phyloP scores from a whole-genome alignment of 2,888 invertebrate species.

The Plebejus anna region DNA sequence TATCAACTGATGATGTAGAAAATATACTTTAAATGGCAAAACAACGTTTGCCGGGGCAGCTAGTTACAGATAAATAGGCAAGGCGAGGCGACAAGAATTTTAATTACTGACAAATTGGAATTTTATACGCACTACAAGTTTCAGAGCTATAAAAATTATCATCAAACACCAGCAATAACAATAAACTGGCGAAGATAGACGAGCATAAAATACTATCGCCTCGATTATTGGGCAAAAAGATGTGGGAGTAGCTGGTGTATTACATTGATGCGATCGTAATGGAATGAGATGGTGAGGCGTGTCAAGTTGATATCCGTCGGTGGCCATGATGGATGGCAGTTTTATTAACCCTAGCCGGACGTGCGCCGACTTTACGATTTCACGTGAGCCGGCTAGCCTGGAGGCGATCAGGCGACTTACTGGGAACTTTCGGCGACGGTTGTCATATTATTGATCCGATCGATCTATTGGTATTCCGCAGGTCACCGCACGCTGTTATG shows the following conservation, averaged over 20 bases:
- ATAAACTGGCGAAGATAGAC: constrained; percentile 13
- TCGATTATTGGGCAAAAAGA: constrained; percentile 33
- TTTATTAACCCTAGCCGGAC: constrained; percentile 60
- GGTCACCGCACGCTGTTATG: constrained; percentile 16
- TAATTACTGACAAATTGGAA: constrained; percentile 19
- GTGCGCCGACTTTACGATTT: constrained; percentile 50
- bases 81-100: background rate
- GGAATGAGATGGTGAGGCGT: constrained; percentile 63
- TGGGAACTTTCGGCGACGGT: constrained; percentile 45
- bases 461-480: constrained; percentile 4
- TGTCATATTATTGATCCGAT: constrained; percentile 29
- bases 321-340: constrained; percentile 64
- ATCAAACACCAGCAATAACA: constrained; percentile 25
- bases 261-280: constrained; percentile 54
- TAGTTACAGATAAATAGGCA: background rate
- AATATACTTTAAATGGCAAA: too few relatives aligned
- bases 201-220: constrained; percentile 15
- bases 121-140: background rate
- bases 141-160: constrained; percentile 24
- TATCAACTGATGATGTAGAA: too few relatives aligned
- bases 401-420: constrained; percentile 42
- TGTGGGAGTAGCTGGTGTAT: constrained; percentile 37
- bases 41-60: too few relatives aligned
- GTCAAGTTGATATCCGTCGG: constrained; percentile 74
- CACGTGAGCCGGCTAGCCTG: constrained; percentile 43